phyloP scores from a whole-genome alignment of 2,797 vertebrate species.

The Gambelia wislizenii region DNA sequence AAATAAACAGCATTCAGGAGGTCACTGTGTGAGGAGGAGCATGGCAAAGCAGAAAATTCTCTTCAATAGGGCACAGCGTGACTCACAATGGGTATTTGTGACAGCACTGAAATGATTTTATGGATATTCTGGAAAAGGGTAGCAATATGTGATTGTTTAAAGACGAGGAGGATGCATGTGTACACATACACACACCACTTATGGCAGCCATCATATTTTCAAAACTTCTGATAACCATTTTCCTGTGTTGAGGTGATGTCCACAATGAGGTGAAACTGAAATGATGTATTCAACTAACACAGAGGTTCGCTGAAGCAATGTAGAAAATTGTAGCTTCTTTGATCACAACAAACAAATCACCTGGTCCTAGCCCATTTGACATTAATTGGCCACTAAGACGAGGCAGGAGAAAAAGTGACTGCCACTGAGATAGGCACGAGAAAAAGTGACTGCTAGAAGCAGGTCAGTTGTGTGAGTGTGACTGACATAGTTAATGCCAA shows the following conservation, averaged over 20 bases:
- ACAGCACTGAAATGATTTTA: constrained; percentile 3
- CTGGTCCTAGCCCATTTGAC: background rate
- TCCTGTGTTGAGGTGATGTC: background rate
- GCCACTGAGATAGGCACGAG: background rate
- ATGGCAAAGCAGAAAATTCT: background rate
- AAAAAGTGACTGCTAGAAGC: background rate
- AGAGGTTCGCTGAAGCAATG: background rate
- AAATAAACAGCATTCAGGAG: constrained; percentile 22
- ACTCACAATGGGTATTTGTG: background rate
- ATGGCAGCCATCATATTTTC: background rate
- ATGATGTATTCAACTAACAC: no score
- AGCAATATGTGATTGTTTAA: background rate
- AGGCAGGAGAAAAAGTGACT: background rate
- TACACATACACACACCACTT: background rate
- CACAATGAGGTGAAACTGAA: background rate
- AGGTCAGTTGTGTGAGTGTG: background rate
- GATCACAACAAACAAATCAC: background rate
- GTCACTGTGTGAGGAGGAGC: constrained; percentile 15
- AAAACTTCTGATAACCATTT: no score
- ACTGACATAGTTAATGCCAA: no score
- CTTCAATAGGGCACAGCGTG: background rate
- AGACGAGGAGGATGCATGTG: background rate
- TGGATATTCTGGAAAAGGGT: background rate
- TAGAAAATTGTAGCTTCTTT: background rate
- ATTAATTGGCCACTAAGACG: background rate